phyloP scores from a whole-genome alignment of 1,140 invertebrate genomes.

The Calephelis nemesis region DNA sequence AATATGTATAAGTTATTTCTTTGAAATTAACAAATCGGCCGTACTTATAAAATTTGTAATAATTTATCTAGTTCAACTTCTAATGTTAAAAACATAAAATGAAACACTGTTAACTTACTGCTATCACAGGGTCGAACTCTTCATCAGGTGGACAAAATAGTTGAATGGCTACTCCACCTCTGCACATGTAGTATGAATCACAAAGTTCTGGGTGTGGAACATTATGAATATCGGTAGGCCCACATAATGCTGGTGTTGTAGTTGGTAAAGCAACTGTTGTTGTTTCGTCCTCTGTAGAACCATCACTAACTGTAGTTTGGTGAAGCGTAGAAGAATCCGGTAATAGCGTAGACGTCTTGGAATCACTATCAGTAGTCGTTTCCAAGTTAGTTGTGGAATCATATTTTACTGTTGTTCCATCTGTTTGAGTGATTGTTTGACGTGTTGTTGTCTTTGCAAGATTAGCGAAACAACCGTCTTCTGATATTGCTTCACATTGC shows the following conservation, averaged over 20 bases:
- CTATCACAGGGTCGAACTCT: constrained; percentile 35
- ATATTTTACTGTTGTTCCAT: not conserved
- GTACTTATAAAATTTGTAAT: too few species aligned
- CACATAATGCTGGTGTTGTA: constrained; percentile 31
- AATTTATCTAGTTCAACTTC: not conserved
- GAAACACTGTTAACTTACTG: constrained; percentile 32
- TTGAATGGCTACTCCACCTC: constrained; percentile 34
- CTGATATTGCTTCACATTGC: constrained; percentile 37
- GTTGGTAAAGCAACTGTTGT: constrained; percentile 18
- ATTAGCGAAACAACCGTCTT: constrained; percentile 36
- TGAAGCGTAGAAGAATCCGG: constrained; percentile 15
- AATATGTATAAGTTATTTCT: too few species aligned
- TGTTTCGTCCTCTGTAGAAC: constrained; percentile 14
- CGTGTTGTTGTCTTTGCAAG: constrained; percentile 18
- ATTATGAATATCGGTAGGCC: constrained; percentile 35
- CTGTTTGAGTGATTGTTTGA: not conserved
- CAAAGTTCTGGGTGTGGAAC: constrained; percentile 42
- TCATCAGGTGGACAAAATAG: constrained; percentile 37
- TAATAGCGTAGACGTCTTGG: not conserved
- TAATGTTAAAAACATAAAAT: not conserved
- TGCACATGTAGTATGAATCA: constrained; percentile 42
- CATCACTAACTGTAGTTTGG: constrained; percentile 1
- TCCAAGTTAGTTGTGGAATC: constrained; percentile 1
- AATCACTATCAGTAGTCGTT: not conserved
- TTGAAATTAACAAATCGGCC: too few species aligned